phyloP scores from a whole-genome alignment of 35 echinoderm and acorn worm species.

The Antedon bifida region DNA sequence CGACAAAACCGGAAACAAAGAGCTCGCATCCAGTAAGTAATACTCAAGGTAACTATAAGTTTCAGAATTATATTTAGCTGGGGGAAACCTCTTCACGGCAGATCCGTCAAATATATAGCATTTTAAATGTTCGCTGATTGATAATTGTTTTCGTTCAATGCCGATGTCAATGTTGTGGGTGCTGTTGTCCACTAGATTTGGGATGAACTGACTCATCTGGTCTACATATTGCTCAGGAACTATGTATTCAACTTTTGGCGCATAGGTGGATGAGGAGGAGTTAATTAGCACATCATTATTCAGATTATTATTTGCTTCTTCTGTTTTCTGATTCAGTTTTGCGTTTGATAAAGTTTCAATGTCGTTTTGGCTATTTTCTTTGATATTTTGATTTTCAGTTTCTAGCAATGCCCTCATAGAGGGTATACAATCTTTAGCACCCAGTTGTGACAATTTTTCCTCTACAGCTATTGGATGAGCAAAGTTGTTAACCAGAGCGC shows the following conservation, averaged over 20 bases:
- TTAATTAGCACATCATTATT: not conserved
- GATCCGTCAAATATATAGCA: conserved; percentile 28
- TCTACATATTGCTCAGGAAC: not conserved
- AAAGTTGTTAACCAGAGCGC: conserved; percentile 75
- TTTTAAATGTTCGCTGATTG: conserved; percentile 35
- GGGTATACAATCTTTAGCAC: conserved; percentile 37
- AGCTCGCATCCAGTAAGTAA: conserved; percentile 81
- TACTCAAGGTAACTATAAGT: conserved; percentile 19
- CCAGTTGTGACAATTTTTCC: conserved; percentile 31
- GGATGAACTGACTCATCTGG: conserved; percentile 8
- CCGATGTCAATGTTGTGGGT: not conserved
- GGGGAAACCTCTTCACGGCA: conserved; percentile 26
- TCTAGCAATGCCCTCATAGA: not conserved
- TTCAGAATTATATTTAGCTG: conserved; percentile 26
- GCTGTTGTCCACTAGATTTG: not conserved
- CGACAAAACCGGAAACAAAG: conserved; percentile 64
- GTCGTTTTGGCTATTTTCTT: not conserved
- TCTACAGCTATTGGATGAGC: conserved; percentile 19
- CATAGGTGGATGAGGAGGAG: not conserved
- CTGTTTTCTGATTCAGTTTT: not conserved
- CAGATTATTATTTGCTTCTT: not conserved
- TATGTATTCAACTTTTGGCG: conserved; percentile 47
- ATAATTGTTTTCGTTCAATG: not conserved
- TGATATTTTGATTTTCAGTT: not conserved
- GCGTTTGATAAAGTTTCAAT: not conserved